Evolutionary conservation across 2,888 invertebrate species (phyloP), one percentile per base, ranked within the genome.

Genomic region (Leucophenga montana): DNA sequence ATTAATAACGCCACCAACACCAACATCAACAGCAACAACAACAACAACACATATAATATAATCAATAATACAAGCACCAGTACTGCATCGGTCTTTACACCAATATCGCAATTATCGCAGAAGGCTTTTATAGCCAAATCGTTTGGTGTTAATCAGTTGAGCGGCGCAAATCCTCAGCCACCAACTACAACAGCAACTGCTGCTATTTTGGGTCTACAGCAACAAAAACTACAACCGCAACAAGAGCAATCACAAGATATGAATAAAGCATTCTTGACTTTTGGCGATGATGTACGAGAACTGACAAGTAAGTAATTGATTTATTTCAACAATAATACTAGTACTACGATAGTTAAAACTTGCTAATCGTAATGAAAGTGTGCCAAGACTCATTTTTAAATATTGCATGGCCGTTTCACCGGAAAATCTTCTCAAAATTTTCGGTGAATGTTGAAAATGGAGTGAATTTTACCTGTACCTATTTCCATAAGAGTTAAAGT

Each of bases 251-350:
- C 59, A 33, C 92, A 95, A 92, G 97, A 97, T 90, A 97, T 97
- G 97, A 96, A 94, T 91, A 95, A 95, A 90, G 95, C 95, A 89
- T 97, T 94, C 91, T 92, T 96, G 87, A 94, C 94, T 89, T 96
- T 95, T 90, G 92, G 94, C 84, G 95, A 95, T 87, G 94, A 95
- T 90, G 93, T 94, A 89, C 91, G 92, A 77, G 95, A 95, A 85
- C 91, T 94, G 88, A 95, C 95, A 90, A 95, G 96, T 96, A 91
- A 94, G 95, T 94, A 88, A n/a, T 39, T 39, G 6, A 44, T 59
- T 59, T 54, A 18, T 50, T 50, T 14, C 6, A 11, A 11, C 1
- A 39, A 11, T 39, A 39, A 8, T 39, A 27, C 4, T 27, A 27
- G 4, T 2, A 27, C 3, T 27, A 27, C n/a, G n/a, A n/a, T n/a